Conservation (phyloP, 2,888 invertebrate species). For the Lithophane semibrunnea region DNA sequence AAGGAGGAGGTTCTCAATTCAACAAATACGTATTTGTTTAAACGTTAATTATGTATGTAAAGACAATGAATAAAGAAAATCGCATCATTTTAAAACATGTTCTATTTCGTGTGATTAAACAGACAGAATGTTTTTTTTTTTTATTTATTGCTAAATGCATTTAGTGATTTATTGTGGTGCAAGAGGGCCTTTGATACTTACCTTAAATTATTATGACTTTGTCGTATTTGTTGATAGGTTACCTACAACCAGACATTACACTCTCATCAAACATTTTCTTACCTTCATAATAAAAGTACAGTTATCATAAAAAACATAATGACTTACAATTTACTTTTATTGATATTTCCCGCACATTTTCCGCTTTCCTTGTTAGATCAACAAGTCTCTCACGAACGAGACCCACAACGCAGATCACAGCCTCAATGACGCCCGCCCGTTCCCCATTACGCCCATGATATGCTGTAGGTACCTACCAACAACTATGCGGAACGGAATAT, state of each 20-base stretch:
- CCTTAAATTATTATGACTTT: background rate
- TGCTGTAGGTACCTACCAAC: background rate
- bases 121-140: background rate
- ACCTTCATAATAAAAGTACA: background rate
- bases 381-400: slow-evolving; percentile 3
- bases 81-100: background rate
- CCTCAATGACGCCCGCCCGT: slow-evolving; percentile 20
- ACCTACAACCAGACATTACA: background rate
- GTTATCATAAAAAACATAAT: no score
- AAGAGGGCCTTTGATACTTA: no score
- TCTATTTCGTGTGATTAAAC: background rate
- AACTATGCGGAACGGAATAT: slow-evolving; percentile 42
- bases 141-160: background rate
- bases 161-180: background rate
- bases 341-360: slow-evolving; percentile 29
- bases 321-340: background rate
- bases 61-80: no score
- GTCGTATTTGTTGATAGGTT: no score
- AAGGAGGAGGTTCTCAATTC: no score
- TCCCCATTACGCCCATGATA: slow-evolving; percentile 23
- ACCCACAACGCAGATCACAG: slow-evolving; percentile 10
- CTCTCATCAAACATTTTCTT: background rate
- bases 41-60: no score
- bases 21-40: no score
- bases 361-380: slow-evolving; percentile 46